Evolutionary conservation across 2,113 vertebrate species (phyloP), one percentile per base, ranked within the genome.

Genomic region (Coturnix japonica): DNA sequence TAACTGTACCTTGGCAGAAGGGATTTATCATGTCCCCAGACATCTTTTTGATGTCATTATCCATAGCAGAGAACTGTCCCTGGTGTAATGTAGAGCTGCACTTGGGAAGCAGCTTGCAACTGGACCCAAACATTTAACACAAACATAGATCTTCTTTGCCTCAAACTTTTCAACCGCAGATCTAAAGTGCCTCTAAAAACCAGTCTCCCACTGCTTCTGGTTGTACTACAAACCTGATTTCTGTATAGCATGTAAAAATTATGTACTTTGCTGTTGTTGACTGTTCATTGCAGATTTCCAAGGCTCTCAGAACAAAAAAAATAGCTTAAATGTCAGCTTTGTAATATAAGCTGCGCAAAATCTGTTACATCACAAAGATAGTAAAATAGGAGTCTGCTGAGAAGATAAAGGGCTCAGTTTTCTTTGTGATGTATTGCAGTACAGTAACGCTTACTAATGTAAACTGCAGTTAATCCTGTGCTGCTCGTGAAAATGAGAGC

Each of bases 381-480:
- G 57, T 33, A 71, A 82, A 53, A 2, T 10, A 44, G 19, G 46
- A 51, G 5, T 57, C 72, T 66, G 30, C 9, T 72, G 37, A 57
- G 35, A 57, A 59, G 28, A 76, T 77, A 81, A 87, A 93, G 63
- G 77, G 22, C 18, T 71, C n/a, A 21, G 47, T 87, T 85, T 88
- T 31, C 74, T 69, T 81, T 92, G n/a, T 91, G 64, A 61, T 86
- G 26, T 47, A 31, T 72, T 37, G 57, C 22, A 63, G 73, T 28
- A 80, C 66, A 72, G 56, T 64, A 87, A 83, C 37, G 85, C 61
- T 60, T 80, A 59, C 85, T 92, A 89, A 44, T 25, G 20, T 21
- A 60, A 61, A 65, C n/a, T 91, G 31, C 44, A 83, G 51, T 66
- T 92, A 64, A 54, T 17, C 14, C 57, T 78, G 46, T 46, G 76